phyloP scores from a whole-genome alignment of 2,888 invertebrate genomes.

The Hypena proboscidalis region DNA sequence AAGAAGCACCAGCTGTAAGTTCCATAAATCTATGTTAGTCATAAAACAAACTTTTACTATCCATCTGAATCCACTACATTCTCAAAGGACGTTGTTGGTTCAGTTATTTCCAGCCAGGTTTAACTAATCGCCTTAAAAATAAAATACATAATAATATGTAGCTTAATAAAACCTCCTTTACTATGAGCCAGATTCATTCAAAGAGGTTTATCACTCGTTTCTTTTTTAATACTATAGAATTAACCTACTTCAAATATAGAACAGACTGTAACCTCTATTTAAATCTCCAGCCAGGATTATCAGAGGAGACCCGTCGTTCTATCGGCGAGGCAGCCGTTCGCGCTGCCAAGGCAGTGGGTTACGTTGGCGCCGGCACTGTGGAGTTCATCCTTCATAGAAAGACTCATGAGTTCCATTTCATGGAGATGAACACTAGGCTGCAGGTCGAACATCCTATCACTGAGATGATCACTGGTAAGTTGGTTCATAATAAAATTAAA shows the following conservation, averaged over 20 bases:
- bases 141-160: too few relatives aligned
- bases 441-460: constrained; percentile 99
- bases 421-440: constrained; percentile 99
- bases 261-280: not conserved
- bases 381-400: constrained; percentile 97
- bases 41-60: too few relatives aligned
- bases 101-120: too few relatives aligned
- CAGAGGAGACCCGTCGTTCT: constrained; percentile 89
- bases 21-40: not conserved
- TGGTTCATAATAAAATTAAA: too few relatives aligned
- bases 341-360: constrained; percentile 97
- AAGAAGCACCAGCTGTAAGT: constrained; percentile 98
- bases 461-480: constrained; percentile 96
- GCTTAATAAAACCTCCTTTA: too few relatives aligned
- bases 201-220: too few relatives aligned
- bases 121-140: too few relatives aligned
- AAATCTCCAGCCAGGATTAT: constrained; percentile 90
- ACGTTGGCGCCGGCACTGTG: constrained; percentile 99
- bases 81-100: too few relatives aligned
- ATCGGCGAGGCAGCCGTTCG: constrained; percentile 96
- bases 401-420: constrained; percentile 96
- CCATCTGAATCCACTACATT: too few relatives aligned
- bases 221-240: too few relatives aligned
- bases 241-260: too few relatives aligned
- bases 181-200: too few relatives aligned